Percentiles rank a stretch among this genome's conserved stretches.
phyloP scores from a whole-genome alignment of 2,797 vertebrate species.

The Trematomus bernacchii region DNA sequence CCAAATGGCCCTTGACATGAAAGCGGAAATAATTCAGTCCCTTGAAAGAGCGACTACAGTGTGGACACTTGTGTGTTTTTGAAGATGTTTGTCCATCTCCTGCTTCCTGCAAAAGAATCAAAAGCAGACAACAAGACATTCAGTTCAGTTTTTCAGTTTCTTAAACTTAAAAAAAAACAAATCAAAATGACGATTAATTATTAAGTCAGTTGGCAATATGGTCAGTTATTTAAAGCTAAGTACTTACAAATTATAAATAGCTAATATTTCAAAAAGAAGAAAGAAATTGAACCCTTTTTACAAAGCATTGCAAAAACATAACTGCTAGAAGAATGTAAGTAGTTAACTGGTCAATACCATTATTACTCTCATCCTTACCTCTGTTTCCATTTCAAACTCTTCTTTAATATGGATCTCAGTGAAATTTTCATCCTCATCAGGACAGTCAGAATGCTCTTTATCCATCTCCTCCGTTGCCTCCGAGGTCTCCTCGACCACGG shows the following conservation, averaged over 20 bases:
- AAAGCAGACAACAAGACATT: not conserved
- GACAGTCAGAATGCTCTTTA: conserved; percentile 70
- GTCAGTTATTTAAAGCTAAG: not conserved
- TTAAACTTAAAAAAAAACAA: not conserved
- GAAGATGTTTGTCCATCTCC: conserved; percentile 62
- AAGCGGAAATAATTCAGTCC: conserved; percentile 89
- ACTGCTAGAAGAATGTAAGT: not conserved
- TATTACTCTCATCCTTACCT: conserved; percentile 41
- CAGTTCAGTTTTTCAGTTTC: not conserved
- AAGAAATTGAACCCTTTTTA: not conserved
- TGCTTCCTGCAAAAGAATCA: conserved; percentile 65
- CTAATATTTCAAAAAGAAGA: not conserved
- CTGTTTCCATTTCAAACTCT: conserved; percentile 79
- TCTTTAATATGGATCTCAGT: conserved; percentile 86
- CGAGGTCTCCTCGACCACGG: conserved; percentile 36
- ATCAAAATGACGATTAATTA: too few species aligned
- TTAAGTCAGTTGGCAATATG: too few species aligned
- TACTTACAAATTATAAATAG: not conserved
- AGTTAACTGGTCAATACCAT: not conserved
- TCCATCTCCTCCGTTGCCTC: conserved; percentile 51
- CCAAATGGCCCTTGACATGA: conserved; percentile 92
- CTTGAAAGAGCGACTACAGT: conserved; percentile 92
- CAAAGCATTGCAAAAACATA: not conserved
- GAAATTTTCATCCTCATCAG: conserved; percentile 66
- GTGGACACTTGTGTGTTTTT: conserved; percentile 88